phyloP scores from a whole-genome alignment of 1,140 invertebrate genomes.

The Brachionus asplanchnoidis region DNA sequence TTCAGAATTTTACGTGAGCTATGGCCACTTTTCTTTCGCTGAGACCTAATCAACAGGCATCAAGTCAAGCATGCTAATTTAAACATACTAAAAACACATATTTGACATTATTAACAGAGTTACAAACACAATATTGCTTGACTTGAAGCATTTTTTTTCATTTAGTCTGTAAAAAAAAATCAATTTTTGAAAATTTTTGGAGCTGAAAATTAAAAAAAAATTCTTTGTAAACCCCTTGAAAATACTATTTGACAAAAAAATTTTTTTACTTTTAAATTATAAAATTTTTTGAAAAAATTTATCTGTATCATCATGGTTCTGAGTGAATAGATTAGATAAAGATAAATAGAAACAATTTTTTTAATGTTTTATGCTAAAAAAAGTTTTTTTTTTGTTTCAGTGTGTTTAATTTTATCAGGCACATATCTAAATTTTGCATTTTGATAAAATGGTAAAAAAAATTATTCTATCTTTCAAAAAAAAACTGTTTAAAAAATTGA shows the following conservation, averaged over 20 bases:
- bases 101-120: conserved; percentile 2
- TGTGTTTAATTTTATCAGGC: too few relatives aligned
- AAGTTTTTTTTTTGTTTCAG: too few relatives aligned
- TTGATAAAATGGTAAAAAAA: too few relatives aligned
- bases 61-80: background rate
- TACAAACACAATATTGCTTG: background rate
- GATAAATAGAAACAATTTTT: too few relatives aligned
- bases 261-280: background rate
- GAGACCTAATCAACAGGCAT: background rate
- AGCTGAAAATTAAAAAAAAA: background rate
- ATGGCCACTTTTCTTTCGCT: background rate
- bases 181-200: background rate
- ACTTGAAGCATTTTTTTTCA: background rate
- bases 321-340: too few relatives aligned
- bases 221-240: background rate
- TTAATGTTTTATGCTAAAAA: too few relatives aligned
- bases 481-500: too few relatives aligned
- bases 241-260: background rate
- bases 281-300: background rate
- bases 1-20: background rate
- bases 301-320: background rate
- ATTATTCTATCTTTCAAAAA: too few relatives aligned
- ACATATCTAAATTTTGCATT: too few relatives aligned
- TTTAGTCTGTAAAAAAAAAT: background rate
- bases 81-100: background rate